Conservation (phyloP, 2,888 invertebrate species). For the Lepidocyrtoides sp. region DNA sequence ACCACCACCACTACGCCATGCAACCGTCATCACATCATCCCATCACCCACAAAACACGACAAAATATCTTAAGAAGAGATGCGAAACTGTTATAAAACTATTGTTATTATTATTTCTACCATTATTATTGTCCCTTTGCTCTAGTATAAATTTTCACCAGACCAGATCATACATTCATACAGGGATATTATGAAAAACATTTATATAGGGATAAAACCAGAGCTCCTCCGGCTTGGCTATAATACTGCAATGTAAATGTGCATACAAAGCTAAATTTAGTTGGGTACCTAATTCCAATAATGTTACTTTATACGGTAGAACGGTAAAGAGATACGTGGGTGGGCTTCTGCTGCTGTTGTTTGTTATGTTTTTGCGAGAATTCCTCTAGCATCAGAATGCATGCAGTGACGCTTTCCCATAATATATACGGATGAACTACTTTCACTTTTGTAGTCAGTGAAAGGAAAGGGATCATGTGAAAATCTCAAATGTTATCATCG, state of each 20-base stretch:
- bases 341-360: constrained; percentile 55
- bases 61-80: constrained; percentile 39
- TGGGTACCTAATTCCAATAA: background rate
- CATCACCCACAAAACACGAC: constrained; percentile 36
- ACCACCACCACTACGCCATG: background rate
- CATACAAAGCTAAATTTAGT: background rate
- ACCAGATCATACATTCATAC: no score
- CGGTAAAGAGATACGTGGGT: constrained; percentile 57
- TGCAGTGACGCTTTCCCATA: constrained; percentile 55
- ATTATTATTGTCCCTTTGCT: background rate
- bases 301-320: background rate
- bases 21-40: constrained; percentile 11
- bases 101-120: constrained; percentile 17
- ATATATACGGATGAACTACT: constrained; percentile 72
- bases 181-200: no score
- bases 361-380: constrained; percentile 54
- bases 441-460: constrained; percentile 61
- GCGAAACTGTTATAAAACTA: constrained; percentile 26
- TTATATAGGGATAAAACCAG: no score
- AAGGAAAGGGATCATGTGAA: constrained; percentile 74
- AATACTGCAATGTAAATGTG: background rate
- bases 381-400: constrained; percentile 67
- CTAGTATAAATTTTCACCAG: background rate
- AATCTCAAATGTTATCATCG: constrained; percentile 67
- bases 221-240: background rate